Conservation (phyloP, 1,140 invertebrate species). For the Aphidius gifuensis region DNA sequence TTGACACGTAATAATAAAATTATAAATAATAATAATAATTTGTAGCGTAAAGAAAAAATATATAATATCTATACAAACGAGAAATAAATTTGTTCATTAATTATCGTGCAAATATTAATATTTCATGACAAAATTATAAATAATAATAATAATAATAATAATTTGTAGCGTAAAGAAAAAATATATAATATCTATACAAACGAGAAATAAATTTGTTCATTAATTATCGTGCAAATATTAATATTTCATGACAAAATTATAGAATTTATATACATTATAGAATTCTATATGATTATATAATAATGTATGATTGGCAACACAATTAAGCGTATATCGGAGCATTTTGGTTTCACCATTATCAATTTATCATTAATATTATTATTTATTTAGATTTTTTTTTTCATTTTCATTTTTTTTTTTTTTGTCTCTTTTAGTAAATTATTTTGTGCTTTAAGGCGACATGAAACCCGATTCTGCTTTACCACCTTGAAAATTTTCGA, state of each 20-base stretch:
- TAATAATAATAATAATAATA: no score
- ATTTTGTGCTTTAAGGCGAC: background rate
- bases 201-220: background rate
- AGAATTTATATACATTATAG: no score
- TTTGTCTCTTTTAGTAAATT: background rate
- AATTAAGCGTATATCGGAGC: slow-evolving; percentile 50
- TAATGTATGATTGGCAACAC: slow-evolving; percentile 48
- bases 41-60: no score
- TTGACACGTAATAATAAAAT: no score
- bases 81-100: background rate
- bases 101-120: slow-evolving; percentile 2
- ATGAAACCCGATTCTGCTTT: no score
- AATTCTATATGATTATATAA: slow-evolving; percentile 35
- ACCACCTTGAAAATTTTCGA: slow-evolving; percentile 31
- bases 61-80: background rate
- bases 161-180: no score
- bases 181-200: no score
- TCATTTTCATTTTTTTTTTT: background rate
- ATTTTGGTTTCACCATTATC: slow-evolving; percentile 34
- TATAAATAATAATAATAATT: background rate
- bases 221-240: slow-evolving; percentile 3
- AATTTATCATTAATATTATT: slow-evolving; percentile 18
- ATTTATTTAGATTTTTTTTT: slow-evolving; percentile 9
- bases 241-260: background rate
- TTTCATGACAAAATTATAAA: background rate